A percentile compares a stretch with the other conserved stretches of the same genome.
Conservation (phyloP, 2,113 vertebrate genomes). For the Pavo muticus region DNA sequence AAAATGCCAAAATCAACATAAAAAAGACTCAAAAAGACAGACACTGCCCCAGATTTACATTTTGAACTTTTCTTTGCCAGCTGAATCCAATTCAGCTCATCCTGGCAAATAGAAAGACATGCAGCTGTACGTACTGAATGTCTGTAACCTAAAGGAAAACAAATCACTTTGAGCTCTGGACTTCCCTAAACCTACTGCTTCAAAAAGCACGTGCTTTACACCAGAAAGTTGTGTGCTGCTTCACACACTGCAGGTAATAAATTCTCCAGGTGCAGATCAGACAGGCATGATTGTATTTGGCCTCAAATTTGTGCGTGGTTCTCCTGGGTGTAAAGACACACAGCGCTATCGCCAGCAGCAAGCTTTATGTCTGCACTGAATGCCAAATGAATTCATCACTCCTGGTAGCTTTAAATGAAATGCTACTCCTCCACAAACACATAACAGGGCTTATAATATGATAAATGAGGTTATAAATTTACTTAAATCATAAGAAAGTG, state of each 20-base stretch:
- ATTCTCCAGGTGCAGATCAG: not conserved
- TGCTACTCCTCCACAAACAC: slow-evolving; percentile 23
- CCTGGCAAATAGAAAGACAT: not conserved
- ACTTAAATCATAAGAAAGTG: slow-evolving; percentile 6
- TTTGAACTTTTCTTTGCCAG: not conserved
- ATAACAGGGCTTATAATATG: slow-evolving; percentile 19
- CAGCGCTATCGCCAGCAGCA: not conserved
- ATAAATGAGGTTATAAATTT: slow-evolving; percentile 46
- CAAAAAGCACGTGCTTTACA: rapidly evolving
- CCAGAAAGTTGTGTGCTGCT: not conserved
- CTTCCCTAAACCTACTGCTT: not conserved
- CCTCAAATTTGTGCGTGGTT: not conserved
- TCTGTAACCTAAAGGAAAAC: not conserved
- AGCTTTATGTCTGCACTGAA: slow-evolving; percentile 25
- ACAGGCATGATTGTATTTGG: not conserved
- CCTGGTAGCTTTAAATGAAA: slow-evolving; percentile 48
- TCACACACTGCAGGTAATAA: not conserved
- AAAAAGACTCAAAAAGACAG: not conserved
- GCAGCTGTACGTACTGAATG: not conserved
- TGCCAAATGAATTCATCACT: slow-evolving; percentile 7
- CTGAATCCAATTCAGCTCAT: not conserved
- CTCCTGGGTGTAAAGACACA: not conserved
- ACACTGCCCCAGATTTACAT: not conserved
- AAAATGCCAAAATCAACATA: not conserved
- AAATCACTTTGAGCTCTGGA: not conserved